Base-by-base conservation (phyloP, 2,797 vertebrate genomes). In the Epinephelus awoara region DNA sequence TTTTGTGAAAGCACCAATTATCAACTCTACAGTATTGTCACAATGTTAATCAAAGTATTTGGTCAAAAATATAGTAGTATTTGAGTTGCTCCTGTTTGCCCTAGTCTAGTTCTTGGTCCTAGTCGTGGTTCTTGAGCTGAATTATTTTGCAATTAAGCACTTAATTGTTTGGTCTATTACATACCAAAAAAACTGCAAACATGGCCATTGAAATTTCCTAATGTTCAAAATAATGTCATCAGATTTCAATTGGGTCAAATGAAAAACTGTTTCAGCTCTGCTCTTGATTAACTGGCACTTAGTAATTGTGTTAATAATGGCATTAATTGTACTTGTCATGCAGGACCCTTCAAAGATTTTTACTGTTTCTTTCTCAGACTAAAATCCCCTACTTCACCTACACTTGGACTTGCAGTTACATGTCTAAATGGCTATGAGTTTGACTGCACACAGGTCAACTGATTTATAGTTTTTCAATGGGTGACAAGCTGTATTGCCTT, bases 381-480 rank as follows among this genome's bases (percentile, higher is more conserved):
- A 17, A 15, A 52, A 70, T 13, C 13, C 52, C 25, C 15, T 27
- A 2, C 15, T 59, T 46, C 42, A 52, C 55, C 14, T 47, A 18
- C 4, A 66, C 6, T 50, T 38, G 18, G 15, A 51, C 56, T 57
- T 47, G 10, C 21, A 42, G 23, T 40, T 46, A 2, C 10, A n/a
- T 21, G 18, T 79, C 17, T 38, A 27, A 4, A 52, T 1, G 15
- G 13, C 4, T 58, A 23, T 67, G 29, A 17, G 6, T 40, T 68
- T 75, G 18, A 70, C 23, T 51, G 1, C 25, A 29, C 38, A 51
- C 17, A 23, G 50, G 63, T 8, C 40, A 65, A 47, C 14, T 55
- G 44, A 72, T 79, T 72, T 66, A 67, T 74, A 10, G 2, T 63
- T 78, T 72, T 73, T 66, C 66, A 70, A 63, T 72, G 44, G 29